Evolutionary conservation across 2,113 vertebrate species (phyloP), one percentile per base, ranked within the genome.

Genomic region (Narcine bancroftii): DNA sequence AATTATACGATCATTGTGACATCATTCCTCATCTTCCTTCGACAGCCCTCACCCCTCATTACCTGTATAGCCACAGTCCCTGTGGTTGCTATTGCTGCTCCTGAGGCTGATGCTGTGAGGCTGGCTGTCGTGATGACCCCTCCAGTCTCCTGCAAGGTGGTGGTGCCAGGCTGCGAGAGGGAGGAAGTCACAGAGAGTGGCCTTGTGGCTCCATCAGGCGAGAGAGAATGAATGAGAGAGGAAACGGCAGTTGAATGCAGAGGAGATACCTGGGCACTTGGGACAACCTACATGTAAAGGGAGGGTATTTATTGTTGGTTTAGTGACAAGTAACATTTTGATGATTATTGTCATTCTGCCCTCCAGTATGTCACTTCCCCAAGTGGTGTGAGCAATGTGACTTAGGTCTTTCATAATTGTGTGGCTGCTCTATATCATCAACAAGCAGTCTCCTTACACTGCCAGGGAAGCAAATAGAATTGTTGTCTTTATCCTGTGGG

Each of bases 131-230:
- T 98, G 95, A 99, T 99, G 89, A 99, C 96, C 10, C 98, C 98
- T 53, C 98, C 98, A 0, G 98, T 96, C 50, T 99, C 98, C 93
- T 98, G 97, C 92, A 99, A 94, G 92, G 98, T 97, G 1, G 98
- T 99, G 92, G 97, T 98, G 92, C 98, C 98, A 0, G 98, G 97
- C 93, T 99, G 99, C 92, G 97, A 97, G 93, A 99, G 96, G 79
- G 98, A 97, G 0, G 97, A 95, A 0, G 97, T 95, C 39, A 95
- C 94, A 1, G 97, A 96, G 92, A 98, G 96, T 0, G 97, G 96
- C 94, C 98, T 99, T 63, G 98, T 94, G 0, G 97, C 96, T 17
- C 97, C 97, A 0, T 99, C 98, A 0, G 98, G 96, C 13, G 89
- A 91, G 19, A 39, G 89, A 69, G 89, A 91, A 47, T 91, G 89